phyloP scores from a whole-genome alignment of 1,140 invertebrate genomes.

The Diachasma alloeum region DNA sequence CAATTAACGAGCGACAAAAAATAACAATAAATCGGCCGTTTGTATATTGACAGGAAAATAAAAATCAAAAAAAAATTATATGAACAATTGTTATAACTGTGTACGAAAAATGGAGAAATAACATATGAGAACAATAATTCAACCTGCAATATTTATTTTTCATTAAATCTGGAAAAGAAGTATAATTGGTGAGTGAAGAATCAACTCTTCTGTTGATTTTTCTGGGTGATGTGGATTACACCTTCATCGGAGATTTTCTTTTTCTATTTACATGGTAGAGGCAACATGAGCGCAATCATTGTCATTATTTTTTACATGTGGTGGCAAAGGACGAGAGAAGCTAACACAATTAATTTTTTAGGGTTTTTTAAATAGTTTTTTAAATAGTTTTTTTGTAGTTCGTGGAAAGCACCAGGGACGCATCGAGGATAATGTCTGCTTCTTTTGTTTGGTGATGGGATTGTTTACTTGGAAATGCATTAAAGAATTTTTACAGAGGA shows the following conservation, averaged over 20 bases:
- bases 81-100: constrained; percentile 23
- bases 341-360: not conserved
- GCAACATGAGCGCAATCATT: not conserved
- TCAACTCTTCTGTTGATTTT: not conserved
- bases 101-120: constrained; percentile 5
- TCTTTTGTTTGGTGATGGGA: too few species aligned
- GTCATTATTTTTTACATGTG: not conserved
- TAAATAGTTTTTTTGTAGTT: not conserved
- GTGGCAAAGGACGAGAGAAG: not conserved
- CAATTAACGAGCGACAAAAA: constrained; percentile 36
- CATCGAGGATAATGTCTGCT: too few species aligned
- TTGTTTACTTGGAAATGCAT: too few species aligned
- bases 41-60: constrained; percentile 38
- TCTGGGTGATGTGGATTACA: not conserved
- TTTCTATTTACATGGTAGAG: not conserved
- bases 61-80: constrained; percentile 15
- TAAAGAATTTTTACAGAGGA: too few species aligned
- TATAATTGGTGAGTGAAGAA: not conserved
- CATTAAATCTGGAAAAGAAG: not conserved
- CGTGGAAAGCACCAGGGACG: not conserved
- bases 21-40: constrained; percentile 28
- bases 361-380: not conserved
- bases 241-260: not conserved
- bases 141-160: constrained; percentile 6
- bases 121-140: not conserved